Conservation (phyloP, 37 sponge, comb jelly and placozoan genomes). For the Ephydatia muelleri region DNA sequence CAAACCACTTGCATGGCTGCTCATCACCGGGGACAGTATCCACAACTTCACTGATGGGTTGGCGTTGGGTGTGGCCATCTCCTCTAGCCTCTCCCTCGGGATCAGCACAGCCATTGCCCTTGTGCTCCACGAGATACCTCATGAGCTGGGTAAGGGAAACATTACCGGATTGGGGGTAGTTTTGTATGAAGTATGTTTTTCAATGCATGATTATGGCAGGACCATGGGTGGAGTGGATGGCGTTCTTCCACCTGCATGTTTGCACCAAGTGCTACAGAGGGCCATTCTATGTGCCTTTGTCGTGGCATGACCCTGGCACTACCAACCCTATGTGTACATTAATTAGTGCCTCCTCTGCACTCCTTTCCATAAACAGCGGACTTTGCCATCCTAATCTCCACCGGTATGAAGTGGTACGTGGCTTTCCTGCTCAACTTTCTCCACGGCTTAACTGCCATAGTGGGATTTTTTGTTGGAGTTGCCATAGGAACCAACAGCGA, state of each 20-base stretch:
- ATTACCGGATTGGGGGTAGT: too few species aligned
- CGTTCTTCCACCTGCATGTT: too few species aligned
- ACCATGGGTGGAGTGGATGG: too few species aligned
- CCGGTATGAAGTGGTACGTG: slow-evolving; percentile 73
- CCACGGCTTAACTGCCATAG: slow-evolving; percentile 59
- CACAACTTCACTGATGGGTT: slow-evolving; percentile 94
- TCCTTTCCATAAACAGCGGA: slow-evolving; percentile 51
- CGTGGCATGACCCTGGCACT: too few species aligned
- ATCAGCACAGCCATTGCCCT: slow-evolving; percentile 73
- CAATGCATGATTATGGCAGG: too few species aligned
- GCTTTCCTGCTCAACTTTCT: slow-evolving; percentile 79
- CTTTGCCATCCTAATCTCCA: slow-evolving; percentile 74
- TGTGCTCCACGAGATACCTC: slow-evolving; percentile 80
- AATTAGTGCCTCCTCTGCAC: neutral
- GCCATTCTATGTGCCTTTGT: too few species aligned
- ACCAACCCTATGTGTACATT: too few species aligned
- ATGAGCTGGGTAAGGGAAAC: slow-evolving; percentile 83
- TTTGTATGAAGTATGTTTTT: too few species aligned
- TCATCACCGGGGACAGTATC: slow-evolving; percentile 67
- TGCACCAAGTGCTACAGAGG: too few species aligned
- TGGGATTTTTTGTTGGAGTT: slow-evolving; percentile 79
- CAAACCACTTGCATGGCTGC: slow-evolving; percentile 69
- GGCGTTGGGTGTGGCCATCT: slow-evolving; percentile 81
- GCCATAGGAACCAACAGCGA: slow-evolving; percentile 44
- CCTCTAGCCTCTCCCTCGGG: slow-evolving; percentile 70